phyloP scores from a whole-genome alignment of 2,113 vertebrate genomes.

The Geococcyx californianus region DNA sequence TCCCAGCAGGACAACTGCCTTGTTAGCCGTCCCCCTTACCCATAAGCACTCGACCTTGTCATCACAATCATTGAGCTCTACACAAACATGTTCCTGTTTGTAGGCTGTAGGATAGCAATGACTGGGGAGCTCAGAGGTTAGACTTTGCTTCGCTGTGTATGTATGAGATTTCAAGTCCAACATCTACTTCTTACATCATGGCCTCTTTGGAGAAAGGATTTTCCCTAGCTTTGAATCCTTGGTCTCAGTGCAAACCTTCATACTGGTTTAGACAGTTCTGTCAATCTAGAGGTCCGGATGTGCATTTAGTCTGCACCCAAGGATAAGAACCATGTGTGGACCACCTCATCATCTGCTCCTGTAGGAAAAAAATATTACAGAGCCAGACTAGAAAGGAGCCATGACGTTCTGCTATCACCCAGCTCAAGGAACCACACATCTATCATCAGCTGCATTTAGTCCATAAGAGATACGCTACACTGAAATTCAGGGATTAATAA shows the following conservation, averaged over 20 bases:
- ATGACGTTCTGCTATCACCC: neutral
- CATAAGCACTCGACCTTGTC: too few relatives aligned
- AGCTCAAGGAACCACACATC: neutral
- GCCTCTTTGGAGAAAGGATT: neutral
- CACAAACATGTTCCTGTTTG: neutral
- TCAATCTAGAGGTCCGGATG: neutral
- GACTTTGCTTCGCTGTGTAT: neutral
- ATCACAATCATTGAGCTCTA: too few relatives aligned
- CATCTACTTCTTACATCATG: neutral
- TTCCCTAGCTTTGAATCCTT: neutral
- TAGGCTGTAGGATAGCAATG: too few relatives aligned
- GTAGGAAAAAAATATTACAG: neutral
- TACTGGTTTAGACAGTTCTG: neutral
- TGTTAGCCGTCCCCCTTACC: too few relatives aligned
- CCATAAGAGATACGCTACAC: neutral
- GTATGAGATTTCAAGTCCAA: neutral
- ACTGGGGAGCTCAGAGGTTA: neutral
- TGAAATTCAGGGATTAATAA: neutral
- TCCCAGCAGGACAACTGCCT: too few relatives aligned
- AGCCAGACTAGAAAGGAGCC: neutral
- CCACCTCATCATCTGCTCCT: neutral
- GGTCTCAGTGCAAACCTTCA: neutral
- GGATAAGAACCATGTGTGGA: rapidly evolving
- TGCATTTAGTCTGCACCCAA: neutral
- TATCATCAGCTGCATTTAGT: neutral